Evolutionary conservation across 2,888 invertebrate genomes (phyloP), one percentile per base, ranked within the genome.

Genomic region (Scotopteryx bipunctaria): DNA sequence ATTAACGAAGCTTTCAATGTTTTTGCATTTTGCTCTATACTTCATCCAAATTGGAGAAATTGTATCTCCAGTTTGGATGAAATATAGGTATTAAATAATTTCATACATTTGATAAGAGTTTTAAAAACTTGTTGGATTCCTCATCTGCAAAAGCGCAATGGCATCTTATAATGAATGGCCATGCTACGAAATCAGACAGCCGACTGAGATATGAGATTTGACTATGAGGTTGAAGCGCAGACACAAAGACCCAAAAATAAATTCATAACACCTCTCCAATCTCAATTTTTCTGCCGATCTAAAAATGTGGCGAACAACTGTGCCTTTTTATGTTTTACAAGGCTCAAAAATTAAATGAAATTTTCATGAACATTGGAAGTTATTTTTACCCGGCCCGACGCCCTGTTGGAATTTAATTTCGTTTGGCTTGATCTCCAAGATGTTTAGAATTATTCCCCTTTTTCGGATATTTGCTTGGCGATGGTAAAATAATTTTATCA

Each of bases 341-440:
- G 51, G 53, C 61, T 65, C 41, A 67, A 63, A 61, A 61, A 56
- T 63, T 57, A 66, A 56, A 71, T 72, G 67, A 59, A 64, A 72
- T 72, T 67, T 63, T 54, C 62, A 46, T 21, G 43, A 60, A 55
- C 64, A 57, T 68, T 55, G 45, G 46, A 29, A 57, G 66, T 59
- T 54, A 69, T 68, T 71, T 72, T 66, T 63, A 61, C 61, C 64
- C 58, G 50, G 49, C 51, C 36, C 59, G 57, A 49, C 66, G 63
- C 52, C 47, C 56, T 56, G 59, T 37, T 40, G 70, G 73, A 77
- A 77, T 76, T 76, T 72, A 74, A 76, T 77, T 77, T 72, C 55
- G 65, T 58, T 38, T 56, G 57, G 65, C 64, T 63, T 71, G 64
- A 71, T 68, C 67, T 63, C 48, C 33, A 55, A 64, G 66, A 75